Base-by-base conservation (phyloP, 2,888 invertebrate species). In the Dryadula phaetusa region DNA sequence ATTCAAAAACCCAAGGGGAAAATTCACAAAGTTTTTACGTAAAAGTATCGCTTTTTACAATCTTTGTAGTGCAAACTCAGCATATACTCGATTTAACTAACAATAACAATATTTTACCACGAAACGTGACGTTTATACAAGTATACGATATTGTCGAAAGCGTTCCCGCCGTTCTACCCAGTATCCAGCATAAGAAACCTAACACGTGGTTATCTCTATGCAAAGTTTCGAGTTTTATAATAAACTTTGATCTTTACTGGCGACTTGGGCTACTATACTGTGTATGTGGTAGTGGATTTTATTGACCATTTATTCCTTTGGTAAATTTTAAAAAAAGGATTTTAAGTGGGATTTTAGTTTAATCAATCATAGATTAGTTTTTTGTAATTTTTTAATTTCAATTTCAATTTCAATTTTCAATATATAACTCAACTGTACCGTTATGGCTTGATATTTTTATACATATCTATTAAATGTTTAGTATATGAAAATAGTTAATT, bases 121-220 rank as follows among this genome's bases (percentile, higher is more conserved):
- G 10, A 22, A 25, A 22, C 22, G 22, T 16, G 56, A 40, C 37
- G 14, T 56, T 56, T 40, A 56, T 40, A 22, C 16, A 40, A 22
- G 54, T 37, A 54, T 56, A 40, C 25, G 52, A 52, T 40, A 56
- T 40, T 40, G 37, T 56, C 56, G n/a, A 56, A 56, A 18, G 20
- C 54, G 54, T 20, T 37, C 20, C 34, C 34, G 37, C 56, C 56
- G 25, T 40, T 25, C 52, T 52, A 52, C 32, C 37, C 56, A 10
- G n/a, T 40, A n/a, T 5, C 10, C 37, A 20, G 12, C 37, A 40
- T 40, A 40, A 40, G 56, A 56, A 22, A 16, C 56, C 40, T 40
- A 37, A 56, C 40, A 25, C 40, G 37, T n/a, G 40, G 40, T 40
- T 56, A 56, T 56, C 56, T 56, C n/a, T 22, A 37, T 37, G 22